Evolutionary conservation across 1,140 invertebrate genomes (phyloP), one percentile per base, ranked within the genome.

Genomic region (Drosophila persimilis): DNA sequence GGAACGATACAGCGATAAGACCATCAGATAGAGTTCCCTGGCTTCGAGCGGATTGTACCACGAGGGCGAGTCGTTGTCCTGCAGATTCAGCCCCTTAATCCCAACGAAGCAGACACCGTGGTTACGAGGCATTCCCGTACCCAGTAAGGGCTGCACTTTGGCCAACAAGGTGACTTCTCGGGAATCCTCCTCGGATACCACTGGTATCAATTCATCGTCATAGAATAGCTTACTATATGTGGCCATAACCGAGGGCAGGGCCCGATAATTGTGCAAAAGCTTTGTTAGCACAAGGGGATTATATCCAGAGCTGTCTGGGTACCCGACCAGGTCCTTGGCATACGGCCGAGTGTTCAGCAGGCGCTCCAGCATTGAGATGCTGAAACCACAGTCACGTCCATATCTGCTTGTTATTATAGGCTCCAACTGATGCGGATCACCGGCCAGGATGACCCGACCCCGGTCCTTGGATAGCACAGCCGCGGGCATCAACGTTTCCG

Each of bases 31-130:
- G 6, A 94, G 67, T 67, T 93, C 95, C 2, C 95, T 93, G 0
- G 95, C 96, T 93, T 99, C 98, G 52, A 94, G 93, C 0, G 94
- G 94, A 93, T 99, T 99, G 76, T 95, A 98, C 96, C 96, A 99
- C 0, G 96, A 97, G 2, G 97, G 97, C 69, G 95, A 96, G 75
- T 96, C 95, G 6, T 84, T 63, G 47, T 95, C 94, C 90, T 95
- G 94, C 66, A 92, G 80, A 91, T 98, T 97, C 50, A 93, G 92
- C 2, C 97, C 97, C 74, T 93, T 92, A 2, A 98, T 93, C 9
- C 97, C 97, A 91, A 97, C 95, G 73, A 99, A 98, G 52, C 97
- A 92, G 20, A 98, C 90, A 8, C 96, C 96, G 63, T 95, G 94
- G 0, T 92, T 91, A 61, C 88, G 90, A 15, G 91, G 92, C 50